phyloP scores from a whole-genome alignment of 2,797 vertebrate genomes.

The Mareca penelope region DNA sequence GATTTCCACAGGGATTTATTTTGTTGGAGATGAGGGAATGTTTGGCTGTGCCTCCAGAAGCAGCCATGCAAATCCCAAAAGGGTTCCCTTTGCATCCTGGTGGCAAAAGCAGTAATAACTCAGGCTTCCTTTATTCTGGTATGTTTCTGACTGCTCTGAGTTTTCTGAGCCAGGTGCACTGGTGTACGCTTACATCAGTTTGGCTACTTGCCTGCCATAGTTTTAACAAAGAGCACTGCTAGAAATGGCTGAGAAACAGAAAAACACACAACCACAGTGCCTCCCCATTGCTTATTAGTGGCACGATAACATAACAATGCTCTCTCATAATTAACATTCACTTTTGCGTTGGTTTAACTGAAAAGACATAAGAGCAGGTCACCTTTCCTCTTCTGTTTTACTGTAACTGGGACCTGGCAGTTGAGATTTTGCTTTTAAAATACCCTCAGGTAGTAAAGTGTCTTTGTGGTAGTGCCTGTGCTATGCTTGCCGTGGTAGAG shows the following conservation, averaged over 20 bases:
- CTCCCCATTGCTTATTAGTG: neutral
- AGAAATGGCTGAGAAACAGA: neutral
- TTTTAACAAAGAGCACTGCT: neutral
- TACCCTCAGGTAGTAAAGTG: neutral
- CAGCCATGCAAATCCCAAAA: neutral
- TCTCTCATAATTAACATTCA: neutral
- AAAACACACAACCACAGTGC: neutral
- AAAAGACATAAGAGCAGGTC: neutral
- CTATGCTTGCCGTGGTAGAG: neutral
- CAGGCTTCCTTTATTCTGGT: neutral
- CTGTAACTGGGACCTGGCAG: neutral
- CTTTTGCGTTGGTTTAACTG: neutral
- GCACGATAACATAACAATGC: neutral
- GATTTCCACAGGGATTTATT: neutral
- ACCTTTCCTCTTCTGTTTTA: neutral
- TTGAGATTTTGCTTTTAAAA: neutral
- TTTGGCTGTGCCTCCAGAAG: neutral
- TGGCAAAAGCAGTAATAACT: neutral
- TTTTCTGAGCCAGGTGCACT: neutral
- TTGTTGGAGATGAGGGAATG: neutral
- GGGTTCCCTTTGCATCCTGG: neutral
- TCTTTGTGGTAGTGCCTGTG: neutral
- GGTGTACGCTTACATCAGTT: neutral
- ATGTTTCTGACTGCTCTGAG: neutral
- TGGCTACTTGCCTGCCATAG: neutral